Conservation (phyloP, 2,113 vertebrate genomes). For the Toxostoma redivivum region DNA sequence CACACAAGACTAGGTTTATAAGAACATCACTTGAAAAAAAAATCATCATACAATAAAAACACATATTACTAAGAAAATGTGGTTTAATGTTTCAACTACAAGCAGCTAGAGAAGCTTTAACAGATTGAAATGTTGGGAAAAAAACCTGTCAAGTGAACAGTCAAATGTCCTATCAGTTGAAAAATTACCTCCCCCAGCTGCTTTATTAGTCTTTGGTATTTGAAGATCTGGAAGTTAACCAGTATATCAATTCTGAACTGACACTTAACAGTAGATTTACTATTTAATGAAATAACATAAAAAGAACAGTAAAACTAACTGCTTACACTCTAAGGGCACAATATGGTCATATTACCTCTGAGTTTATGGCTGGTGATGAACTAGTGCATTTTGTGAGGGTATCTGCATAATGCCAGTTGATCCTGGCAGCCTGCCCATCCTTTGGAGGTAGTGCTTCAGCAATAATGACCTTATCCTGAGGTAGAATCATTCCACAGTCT, state of each 20-base stretch:
- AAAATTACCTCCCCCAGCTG: background rate
- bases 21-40: background rate
- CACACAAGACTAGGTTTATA: background rate
- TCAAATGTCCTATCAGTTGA: background rate
- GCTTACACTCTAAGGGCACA: background rate
- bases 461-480: constrained; percentile 92
- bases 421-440: constrained; percentile 90
- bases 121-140: background rate
- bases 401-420: constrained; percentile 95
- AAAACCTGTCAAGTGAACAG: background rate
- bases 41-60: background rate
- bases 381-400: constrained; percentile 73
- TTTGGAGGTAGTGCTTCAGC: constrained; percentile 91
- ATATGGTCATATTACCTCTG: constrained; percentile 75
- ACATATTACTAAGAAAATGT: background rate
- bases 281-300: background rate
- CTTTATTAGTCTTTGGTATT: background rate
- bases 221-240: background rate
- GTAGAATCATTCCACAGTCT: constrained; percentile 97
- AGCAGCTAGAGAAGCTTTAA: background rate
- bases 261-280: background rate
- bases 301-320: background rate
- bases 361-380: constrained; percentile 67
- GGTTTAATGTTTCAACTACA: background rate
- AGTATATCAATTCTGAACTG: background rate